Evolutionary conservation across 2,113 vertebrate genomes (phyloP).

Genomic region (Petromus typicus): DNA sequence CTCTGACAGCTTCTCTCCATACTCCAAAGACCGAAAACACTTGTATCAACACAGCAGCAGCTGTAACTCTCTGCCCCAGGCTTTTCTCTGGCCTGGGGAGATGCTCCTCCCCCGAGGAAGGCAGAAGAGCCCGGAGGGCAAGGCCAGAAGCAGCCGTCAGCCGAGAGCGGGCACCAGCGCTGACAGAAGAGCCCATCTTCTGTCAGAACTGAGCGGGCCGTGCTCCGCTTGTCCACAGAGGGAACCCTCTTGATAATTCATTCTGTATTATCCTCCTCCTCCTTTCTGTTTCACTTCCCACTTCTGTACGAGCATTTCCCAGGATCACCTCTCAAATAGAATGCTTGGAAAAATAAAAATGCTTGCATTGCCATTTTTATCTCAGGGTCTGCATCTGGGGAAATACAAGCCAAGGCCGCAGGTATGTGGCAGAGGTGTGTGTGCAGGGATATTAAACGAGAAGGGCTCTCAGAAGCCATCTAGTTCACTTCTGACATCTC

Average conservation of each 20-base stretch:
- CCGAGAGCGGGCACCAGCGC: not conserved
- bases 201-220: not conserved
- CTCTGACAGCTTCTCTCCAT: not conserved
- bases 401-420: not conserved
- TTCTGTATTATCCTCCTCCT: not conserved
- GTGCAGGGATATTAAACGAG: not conserved
- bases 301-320: not conserved
- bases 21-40: not conserved
- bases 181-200: not conserved
- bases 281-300: not conserved
- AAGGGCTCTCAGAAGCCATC: not conserved
- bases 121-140: no score
- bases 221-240: no score
- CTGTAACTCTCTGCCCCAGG: not conserved
- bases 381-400: not conserved
- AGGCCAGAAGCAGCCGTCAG: not conserved
- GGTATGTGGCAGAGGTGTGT: not conserved
- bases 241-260: not conserved
- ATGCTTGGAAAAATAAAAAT: not conserved
- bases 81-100: not conserved
- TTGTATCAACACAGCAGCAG: not conserved
- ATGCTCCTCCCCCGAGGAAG: not conserved
- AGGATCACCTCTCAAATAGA: not conserved
- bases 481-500: not conserved
- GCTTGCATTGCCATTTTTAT: not conserved